Conservation (phyloP, 1,140 invertebrate species). For the Neodiprion lecontei region DNA sequence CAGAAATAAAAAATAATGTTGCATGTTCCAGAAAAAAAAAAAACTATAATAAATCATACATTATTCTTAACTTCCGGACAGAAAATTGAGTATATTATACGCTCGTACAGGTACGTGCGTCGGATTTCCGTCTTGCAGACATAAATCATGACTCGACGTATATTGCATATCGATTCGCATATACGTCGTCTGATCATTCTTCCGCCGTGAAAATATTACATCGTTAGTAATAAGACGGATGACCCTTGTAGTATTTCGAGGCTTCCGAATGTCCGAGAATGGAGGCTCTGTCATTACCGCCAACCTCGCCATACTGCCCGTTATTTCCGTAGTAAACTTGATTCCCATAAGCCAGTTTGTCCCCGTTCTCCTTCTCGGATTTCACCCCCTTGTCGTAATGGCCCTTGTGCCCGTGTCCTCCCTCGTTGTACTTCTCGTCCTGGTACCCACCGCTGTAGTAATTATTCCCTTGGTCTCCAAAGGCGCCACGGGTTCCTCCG, state of each 20-base stretch:
- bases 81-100: no score
- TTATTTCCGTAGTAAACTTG: constrained; percentile 63
- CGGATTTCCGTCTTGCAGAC: no score
- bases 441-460: constrained; percentile 66
- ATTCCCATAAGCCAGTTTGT: constrained; percentile 65
- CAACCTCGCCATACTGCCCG: constrained; percentile 62
- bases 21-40: no score
- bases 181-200: no score
- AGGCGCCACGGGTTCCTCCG: constrained; percentile 61
- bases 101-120: no score
- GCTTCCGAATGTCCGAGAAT: constrained; percentile 66
- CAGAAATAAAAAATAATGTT: no score
- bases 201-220: background rate
- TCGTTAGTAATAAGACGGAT: background rate
- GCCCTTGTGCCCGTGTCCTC: constrained; percentile 63
- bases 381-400: constrained; percentile 62
- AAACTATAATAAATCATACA: no score
- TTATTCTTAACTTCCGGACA: no score
- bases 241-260: constrained; percentile 56
- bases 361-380: constrained; percentile 61
- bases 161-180: no score
- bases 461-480: constrained; percentile 62
- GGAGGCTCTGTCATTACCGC: constrained; percentile 64
- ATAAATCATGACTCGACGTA: no score
- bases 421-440: constrained; percentile 62